Evolutionary conservation across 2,113 vertebrate species (phyloP).

Genomic region (Chloropsis hardwickii): DNA sequence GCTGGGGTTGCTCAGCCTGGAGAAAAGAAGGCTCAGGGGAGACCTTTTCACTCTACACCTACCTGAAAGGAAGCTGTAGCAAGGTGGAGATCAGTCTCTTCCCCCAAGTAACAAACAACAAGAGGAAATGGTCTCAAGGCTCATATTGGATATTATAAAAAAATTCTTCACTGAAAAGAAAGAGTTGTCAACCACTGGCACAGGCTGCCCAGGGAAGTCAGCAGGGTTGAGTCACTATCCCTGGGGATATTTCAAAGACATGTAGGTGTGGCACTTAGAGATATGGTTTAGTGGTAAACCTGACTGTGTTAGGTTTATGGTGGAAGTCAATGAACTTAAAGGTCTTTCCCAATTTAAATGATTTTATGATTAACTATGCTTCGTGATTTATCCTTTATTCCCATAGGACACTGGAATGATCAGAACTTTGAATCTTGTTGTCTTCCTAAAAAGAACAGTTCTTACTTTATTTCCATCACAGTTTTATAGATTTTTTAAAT

Average conservation of each 20-base stretch:
- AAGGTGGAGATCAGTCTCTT: neutral
- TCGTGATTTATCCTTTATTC: neutral
- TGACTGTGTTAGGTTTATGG: fast-evolving
- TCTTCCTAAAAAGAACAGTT: neutral
- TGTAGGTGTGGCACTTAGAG: neutral
- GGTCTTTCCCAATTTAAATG: neutral
- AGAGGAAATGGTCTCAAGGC: neutral
- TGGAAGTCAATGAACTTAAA: neutral
- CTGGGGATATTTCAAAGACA: neutral
- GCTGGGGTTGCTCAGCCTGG: neutral
- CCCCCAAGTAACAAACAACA: neutral
- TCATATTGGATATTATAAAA: neutral
- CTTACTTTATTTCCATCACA: neutral
- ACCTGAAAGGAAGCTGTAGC: neutral
- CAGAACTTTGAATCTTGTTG: neutral
- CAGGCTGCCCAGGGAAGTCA: neutral
- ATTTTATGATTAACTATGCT: neutral
- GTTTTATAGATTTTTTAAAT: neutral
- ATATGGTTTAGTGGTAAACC: neutral
- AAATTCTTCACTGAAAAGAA: neutral
- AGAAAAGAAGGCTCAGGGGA: neutral
- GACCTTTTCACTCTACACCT: neutral
- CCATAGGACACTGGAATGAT: neutral
- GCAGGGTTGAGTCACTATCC: neutral
- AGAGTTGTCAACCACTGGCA: neutral